Percentiles rank a stretch among this genome's conserved stretches.
phyloP scores from a whole-genome alignment of 1,140 invertebrate genomes.

The Saccostrea cuccullata region DNA sequence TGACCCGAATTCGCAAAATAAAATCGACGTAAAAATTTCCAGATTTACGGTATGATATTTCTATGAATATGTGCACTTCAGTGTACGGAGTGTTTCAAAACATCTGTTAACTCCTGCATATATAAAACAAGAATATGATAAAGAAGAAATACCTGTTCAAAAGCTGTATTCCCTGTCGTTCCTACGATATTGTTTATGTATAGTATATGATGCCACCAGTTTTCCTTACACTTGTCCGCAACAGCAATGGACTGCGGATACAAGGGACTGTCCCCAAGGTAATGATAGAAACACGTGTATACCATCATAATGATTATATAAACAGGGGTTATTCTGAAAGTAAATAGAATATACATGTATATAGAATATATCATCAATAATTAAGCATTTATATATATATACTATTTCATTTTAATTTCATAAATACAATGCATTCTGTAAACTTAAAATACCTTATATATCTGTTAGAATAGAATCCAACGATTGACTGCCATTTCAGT shows the following conservation, averaged over 20 bases:
- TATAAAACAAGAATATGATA: not conserved
- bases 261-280: slow-evolving; percentile 83
- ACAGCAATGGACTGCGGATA: slow-evolving; percentile 78
- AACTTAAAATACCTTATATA: slow-evolving; percentile 30
- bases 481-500: slow-evolving; percentile 38
- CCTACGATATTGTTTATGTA: slow-evolving; percentile 91
- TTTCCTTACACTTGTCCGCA: slow-evolving; percentile 80
- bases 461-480: slow-evolving; percentile 22
- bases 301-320: slow-evolving; percentile 90
- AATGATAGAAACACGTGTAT: slow-evolving; percentile 85
- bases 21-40: not conserved
- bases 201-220: slow-evolving; percentile 90
- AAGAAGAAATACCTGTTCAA: slow-evolving; percentile 44
- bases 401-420: not conserved
- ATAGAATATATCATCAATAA: not conserved
- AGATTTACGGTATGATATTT: not conserved
- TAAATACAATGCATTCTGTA: not conserved
- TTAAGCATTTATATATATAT: not conserved
- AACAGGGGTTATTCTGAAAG: slow-evolving; percentile 84
- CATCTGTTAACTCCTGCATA: not conserved
- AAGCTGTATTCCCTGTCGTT: slow-evolving; percentile 43
- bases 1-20: too few relatives aligned
- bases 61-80: too few relatives aligned
- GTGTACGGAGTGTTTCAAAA: too few relatives aligned
- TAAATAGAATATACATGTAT: not conserved